Percentiles rank a stretch among this genome's conserved stretches.
Evolutionary conservation across 2,888 invertebrate genomes (phyloP).

Genomic region (Dryobota labecula): DNA sequence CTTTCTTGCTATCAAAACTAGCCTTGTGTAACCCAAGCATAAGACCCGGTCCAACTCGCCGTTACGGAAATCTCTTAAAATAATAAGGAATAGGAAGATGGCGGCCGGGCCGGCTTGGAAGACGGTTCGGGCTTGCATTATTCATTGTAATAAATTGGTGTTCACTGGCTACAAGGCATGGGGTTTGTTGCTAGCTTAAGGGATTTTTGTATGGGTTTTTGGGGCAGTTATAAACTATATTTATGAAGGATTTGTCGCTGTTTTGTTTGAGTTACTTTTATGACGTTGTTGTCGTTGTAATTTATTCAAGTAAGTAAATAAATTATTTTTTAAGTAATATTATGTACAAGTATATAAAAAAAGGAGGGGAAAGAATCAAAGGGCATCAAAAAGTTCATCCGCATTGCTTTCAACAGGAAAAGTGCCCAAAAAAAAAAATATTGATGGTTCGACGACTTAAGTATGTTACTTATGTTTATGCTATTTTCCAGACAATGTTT

Average conservation of each 20-base stretch:
- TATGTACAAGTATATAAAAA: no score
- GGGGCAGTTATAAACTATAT: conserved; percentile 48
- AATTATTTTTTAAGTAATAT: no score
- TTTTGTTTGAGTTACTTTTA: conserved; percentile 34
- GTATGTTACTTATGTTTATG: background rate
- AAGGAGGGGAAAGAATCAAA: no score
- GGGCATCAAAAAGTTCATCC: no score
- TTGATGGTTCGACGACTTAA: background rate
- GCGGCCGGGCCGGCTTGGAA: conserved; percentile 45
- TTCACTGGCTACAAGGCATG: conserved; percentile 63
- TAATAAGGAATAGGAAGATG: conserved; percentile 61
- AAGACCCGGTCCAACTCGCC: conserved; percentile 29
- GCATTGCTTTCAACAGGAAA: no score
- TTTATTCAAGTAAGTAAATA: background rate
- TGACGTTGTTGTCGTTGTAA: conserved; percentile 16
- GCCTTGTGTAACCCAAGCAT: no score
- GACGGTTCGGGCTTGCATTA: conserved; percentile 73
- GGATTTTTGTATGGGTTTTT: conserved; percentile 53
- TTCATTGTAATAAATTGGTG: conserved; percentile 82
- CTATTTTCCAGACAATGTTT: background rate
- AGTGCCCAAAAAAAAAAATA: no score
- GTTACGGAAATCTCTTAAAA: conserved; percentile 63
- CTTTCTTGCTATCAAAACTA: no score
- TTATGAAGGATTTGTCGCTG: conserved; percentile 30
- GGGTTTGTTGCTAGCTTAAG: conserved; percentile 57